Base-by-base conservation (phyloP, 2,888 invertebrate species). In the Drosophila rellima region DNA sequence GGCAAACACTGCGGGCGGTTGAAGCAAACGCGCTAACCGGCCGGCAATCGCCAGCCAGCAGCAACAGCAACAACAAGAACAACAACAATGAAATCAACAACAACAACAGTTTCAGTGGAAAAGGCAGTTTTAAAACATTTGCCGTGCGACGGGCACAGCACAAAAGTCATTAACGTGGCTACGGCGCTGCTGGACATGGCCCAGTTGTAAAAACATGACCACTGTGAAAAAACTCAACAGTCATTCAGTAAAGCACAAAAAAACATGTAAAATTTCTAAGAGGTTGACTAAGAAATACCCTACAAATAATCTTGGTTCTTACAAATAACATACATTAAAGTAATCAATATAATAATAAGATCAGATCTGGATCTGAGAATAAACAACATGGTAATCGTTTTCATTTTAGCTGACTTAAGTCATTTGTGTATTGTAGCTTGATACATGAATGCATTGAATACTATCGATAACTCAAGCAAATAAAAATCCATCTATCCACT, bases 81-180 rank as follows among this genome's bases (percentile, higher is more conserved):
- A 61, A 26, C 61, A 67, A 48, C 69, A 69, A 39, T 20, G 7
- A 26, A 26, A 70, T 39, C 56, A 72, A 63, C 60, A 76, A 51
- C 51, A 70, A 47, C 54, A 74, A 54, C 57, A 70, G 37, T 15
- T 47, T 37, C 17, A 15, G 23, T 35, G 42, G 20, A 47, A 47
- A 61, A 60, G 75, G 45, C 70, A 81, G 88, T 87, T 89, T 89
- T 82, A 85, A 84, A 85, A 85, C 89, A 85, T 85, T 85, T 84
- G 89, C 89, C 83, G 72, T 83, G 88, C 74, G 87, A 83, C 83
- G 72, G 84, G 83, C 77, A 66, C 75, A 80, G 87, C 88, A 85
- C 89, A 89, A 89, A 89, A 86, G 85, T 86, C 85, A 86, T 86
- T 86, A 86, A 89, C 85, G 89, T 87, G 71, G 82, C 86, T 80